Evolutionary conservation across 1,140 invertebrate species (phyloP), one percentile per base, ranked within the genome.

Genomic region (Drosophila sproati): DNA sequence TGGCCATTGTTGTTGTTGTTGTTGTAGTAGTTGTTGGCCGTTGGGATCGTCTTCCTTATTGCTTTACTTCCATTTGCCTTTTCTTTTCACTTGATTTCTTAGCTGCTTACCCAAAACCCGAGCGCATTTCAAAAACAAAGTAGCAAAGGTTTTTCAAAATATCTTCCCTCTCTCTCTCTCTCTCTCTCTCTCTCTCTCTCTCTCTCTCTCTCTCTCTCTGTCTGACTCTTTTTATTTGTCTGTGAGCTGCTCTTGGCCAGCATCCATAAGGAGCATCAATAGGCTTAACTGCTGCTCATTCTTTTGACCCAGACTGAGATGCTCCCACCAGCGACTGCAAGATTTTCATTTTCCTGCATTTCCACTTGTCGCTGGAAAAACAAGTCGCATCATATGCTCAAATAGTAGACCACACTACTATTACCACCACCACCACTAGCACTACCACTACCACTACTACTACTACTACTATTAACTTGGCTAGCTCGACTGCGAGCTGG

Each of bases 31-130:
- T 20, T 20, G 20, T 20, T 20, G 20, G 29, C 31, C 50, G 48
- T 41, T 55, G 54, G 41, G 54, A 57, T 47, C 12, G 41, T 37
- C 66, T 81, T 82, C 70, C 68, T 80, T 80, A 69, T 82, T 80
- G 78, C 52, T 78, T 81, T 77, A 62, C 6, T 47, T 43, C 6
- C n/a, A n/a, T n/a, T 12, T 37, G 8, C 47, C 34, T 54, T 71
- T 63, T 31, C 39, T 39, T 75, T 61, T 55, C 82, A 69, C 76
- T 86, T 59, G 59, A 73, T 47, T 81, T 67, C 73, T 83, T 80
- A 80, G 73, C 20, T 20, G 67, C 77, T 73, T 80, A 55, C 64
- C 64, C 59, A 57, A 34, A 41, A 57, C 60, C 37, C 37, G 10
- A 78, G 41, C 48, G n/a, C 37, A 48, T 41, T 51, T 45, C 45